Conservation (phyloP, 2,797 vertebrate genomes). For the Danionella dracula region DNA sequence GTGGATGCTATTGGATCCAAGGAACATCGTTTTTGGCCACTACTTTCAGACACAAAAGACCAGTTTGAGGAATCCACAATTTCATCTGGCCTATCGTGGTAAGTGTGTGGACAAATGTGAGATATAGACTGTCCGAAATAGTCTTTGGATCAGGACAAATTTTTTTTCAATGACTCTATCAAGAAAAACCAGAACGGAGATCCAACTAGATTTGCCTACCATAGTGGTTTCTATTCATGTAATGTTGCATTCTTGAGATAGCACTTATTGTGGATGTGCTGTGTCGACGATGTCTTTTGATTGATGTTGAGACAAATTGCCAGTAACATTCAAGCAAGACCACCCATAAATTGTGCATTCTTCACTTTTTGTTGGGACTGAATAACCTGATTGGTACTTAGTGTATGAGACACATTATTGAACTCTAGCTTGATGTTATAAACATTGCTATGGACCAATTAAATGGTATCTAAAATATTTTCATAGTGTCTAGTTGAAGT, state of each 20-base stretch:
- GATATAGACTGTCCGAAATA: slow-evolving; percentile 22
- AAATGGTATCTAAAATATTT: too few species aligned
- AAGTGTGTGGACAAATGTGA: slow-evolving; percentile 5
- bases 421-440: too few species aligned
- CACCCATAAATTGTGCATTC: not conserved
- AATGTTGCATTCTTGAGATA: not conserved
- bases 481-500: too few species aligned
- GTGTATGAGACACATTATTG: too few species aligned
- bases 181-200: not conserved
- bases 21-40: slow-evolving; percentile 1
- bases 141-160: too few species aligned
- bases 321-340: not conserved
- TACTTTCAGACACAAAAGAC: not conserved
- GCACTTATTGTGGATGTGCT: not conserved
- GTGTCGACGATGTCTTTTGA: slow-evolving; percentile 20
- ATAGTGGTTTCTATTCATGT: slow-evolving; percentile 11
- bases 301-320: slow-evolving; percentile 16
- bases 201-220: slow-evolving; percentile 12
- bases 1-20: slow-evolving; percentile 12
- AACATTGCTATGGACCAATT: too few species aligned
- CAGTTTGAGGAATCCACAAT: slow-evolving; percentile 26
- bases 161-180: slow-evolving; percentile 12
- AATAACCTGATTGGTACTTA: too few species aligned
- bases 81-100: not conserved
- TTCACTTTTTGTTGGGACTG: too few species aligned